phyloP scores from a whole-genome alignment of 2,888 invertebrate genomes.

The Brachyptera risi region DNA sequence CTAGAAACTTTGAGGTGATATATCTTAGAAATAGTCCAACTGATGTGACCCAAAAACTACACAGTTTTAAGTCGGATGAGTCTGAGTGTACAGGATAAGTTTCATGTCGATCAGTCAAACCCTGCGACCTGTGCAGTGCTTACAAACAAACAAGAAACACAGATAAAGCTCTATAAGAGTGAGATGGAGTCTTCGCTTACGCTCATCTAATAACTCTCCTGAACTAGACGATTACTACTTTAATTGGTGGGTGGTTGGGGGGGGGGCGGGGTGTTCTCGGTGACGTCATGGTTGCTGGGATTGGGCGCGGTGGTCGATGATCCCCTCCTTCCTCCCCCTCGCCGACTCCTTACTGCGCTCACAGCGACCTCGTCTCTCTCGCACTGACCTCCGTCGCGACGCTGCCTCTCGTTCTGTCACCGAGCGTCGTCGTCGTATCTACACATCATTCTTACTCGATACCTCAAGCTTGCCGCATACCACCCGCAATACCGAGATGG shows the following conservation, averaged over 20 bases:
- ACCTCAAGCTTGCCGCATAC: slow-evolving; percentile 5
- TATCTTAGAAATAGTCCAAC: no score
- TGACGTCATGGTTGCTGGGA: slow-evolving; percentile 29
- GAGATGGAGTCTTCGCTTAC: no score
- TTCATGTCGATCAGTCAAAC: no score
- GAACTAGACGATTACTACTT: slow-evolving; percentile 20
- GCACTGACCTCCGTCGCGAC: slow-evolving; percentile 9
- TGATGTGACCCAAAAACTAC: no score
- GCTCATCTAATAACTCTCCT: slow-evolving; percentile 16
- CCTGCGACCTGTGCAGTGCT: no score
- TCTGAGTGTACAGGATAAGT: no score
- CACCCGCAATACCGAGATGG: slow-evolving; percentile 9
- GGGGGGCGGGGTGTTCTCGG: slow-evolving; percentile 11
- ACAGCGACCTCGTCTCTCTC: not conserved
- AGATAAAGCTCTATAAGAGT: no score
- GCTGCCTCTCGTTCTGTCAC: not conserved
- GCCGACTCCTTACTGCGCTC: slow-evolving; percentile 26
- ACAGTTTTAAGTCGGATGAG: no score
- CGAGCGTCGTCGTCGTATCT: not conserved
- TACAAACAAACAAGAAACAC: no score
- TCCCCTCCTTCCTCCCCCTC: slow-evolving; percentile 36
- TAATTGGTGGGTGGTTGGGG: slow-evolving; percentile 14
- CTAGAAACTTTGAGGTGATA: no score
- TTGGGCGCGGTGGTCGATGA: slow-evolving; percentile 27
- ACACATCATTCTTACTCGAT: slow-evolving; percentile 8